These are phyloP conservation scores for Xenopus laevis DNA, from an alignment of 2,113 vertebrate species.

Conservation along the genomic window DNA sequence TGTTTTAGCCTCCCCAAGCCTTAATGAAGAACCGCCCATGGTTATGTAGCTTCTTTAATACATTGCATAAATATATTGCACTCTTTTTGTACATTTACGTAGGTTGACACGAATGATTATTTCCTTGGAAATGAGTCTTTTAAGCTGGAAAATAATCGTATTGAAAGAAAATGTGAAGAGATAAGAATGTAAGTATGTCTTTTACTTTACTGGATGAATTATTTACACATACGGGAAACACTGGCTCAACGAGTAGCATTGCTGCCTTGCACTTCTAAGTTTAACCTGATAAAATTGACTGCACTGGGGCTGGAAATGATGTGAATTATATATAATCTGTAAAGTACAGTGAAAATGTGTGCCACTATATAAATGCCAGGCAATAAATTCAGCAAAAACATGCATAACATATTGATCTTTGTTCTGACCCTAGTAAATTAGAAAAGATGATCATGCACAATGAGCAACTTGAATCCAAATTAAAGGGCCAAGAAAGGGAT, in stretches of 20 bases:
- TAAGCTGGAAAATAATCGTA: conserved; percentile 64
- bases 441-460: conserved; percentile 73
- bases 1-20: no score
- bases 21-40: no score
- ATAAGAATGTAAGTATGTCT: conserved; percentile 7
- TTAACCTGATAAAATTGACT: no score
- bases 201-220: neutral
- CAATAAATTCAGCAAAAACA: no score
- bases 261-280: no score
- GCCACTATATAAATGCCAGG: no score
- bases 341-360: no score
- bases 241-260: no score
- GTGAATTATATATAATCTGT: no score
- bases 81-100: conserved; percentile 12
- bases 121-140: conserved; percentile 60
- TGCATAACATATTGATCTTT: neutral
- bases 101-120: conserved; percentile 59
- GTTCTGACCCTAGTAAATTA: conserved; percentile 63
- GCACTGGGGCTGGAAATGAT: no score
- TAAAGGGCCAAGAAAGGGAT: conserved; percentile 69
- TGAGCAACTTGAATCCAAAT: conserved; percentile 68
- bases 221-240: neutral
- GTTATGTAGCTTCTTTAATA: no score
- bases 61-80: no score
- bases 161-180: conserved; percentile 65